Conservation (phyloP, 2,888 invertebrate species). For the Coelogynopora nodosa region DNA sequence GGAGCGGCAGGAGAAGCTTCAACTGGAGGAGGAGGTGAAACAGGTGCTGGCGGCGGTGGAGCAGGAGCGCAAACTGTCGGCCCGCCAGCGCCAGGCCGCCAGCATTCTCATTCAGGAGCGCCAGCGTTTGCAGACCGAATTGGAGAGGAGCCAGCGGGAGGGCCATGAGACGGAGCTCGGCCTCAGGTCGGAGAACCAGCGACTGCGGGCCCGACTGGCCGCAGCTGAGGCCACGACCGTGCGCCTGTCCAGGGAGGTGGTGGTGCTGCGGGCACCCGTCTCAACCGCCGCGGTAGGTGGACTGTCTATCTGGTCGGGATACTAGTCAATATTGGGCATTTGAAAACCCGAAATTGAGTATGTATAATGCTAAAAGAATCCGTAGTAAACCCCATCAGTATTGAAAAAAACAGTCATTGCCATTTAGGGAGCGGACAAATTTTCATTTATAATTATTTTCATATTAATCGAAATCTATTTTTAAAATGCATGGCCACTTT, state of each 20-base stretch:
- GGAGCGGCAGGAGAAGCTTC: neutral
- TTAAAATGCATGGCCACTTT: no score
- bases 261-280: neutral
- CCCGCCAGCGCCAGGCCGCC: constrained; percentile 36
- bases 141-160: neutral
- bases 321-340: no score
- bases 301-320: no score
- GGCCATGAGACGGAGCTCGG: neutral
- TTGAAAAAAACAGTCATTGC: no score
- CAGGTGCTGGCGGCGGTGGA: constrained; percentile 54
- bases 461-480: no score
- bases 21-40: constrained; percentile 59
- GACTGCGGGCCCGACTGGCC: neutral
- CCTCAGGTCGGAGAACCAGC: neutral
- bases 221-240: neutral
- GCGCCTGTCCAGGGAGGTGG: constrained; percentile 1
- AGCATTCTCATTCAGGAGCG: constrained; percentile 9
- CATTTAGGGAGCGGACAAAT: no score
- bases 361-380: no score
- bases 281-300: no score
- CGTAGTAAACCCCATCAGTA: no score
- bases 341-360: no score
- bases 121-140: neutral
- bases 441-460: no score
- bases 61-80: constrained; percentile 56